Evolutionary conservation across 2,113 vertebrate species (phyloP), one percentile per base, ranked within the genome.

Genomic region (Eptesicus fuscus): DNA sequence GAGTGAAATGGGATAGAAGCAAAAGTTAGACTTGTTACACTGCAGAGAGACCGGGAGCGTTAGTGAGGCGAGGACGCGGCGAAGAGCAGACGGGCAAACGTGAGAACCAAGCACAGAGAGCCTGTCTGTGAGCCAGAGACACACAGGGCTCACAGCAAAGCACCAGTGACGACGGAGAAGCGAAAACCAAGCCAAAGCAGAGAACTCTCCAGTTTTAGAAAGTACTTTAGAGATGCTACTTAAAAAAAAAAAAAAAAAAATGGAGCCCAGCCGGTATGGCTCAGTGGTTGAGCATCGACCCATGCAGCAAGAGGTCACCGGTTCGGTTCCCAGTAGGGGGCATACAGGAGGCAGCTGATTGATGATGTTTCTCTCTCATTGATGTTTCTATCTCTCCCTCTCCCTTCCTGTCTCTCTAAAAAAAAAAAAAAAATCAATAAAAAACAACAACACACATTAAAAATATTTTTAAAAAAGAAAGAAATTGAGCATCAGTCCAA

Each of bases 1-100:
- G 98, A 98, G 99, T 99, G 99, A 99, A 98, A 99, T 98, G 98
- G 99, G 98, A 99, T 98, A 99, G 98, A 98, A 98, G 98, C 98
- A 98, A 99, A 98, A 98, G 99, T 99, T 99, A 99, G 98, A 99
- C 5, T 97, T 95, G 98, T 98, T 98, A 98, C 97, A 97, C 86
- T 67, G 98, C 98, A 97, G 98, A 98, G 79, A 97, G 96, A 98
- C n/a, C 53, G 97, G 96, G 97, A 97, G 98, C 77, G 96, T 99
- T 99, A 99, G 99, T 98, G 88, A 98, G 98, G 99, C 98, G 90
- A 93, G 91, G 71, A 84, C 97, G 96, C 20, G 82, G 93, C 96
- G 96, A 71, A 83, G 83, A 96, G 77, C 96, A 78, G 96, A 96
- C 22, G 25, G 96, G 18, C 97, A 92, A 92, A 85, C 89, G 37